Conservation (phyloP, 2,888 invertebrate species). For the Clostera curtula region DNA sequence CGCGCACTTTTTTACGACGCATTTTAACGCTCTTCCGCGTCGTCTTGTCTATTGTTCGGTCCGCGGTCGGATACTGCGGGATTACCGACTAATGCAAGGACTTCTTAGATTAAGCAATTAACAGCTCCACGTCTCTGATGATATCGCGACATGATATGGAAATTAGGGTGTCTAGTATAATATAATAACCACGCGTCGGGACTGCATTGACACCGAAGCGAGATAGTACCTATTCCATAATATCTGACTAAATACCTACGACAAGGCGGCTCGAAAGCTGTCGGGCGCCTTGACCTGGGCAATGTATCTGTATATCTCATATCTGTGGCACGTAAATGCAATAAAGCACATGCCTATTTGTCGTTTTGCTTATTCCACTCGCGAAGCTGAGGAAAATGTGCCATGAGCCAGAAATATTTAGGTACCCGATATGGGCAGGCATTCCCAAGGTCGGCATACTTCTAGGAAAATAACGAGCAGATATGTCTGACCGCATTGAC, state of each 20-base stretch:
- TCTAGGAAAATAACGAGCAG: conserved; percentile 26
- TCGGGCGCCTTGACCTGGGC: conserved; percentile 64
- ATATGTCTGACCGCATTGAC: conserved; percentile 26
- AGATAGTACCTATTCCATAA: conserved; percentile 58
- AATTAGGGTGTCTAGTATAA: conserved; percentile 45
- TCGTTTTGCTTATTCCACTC: conserved; percentile 55
- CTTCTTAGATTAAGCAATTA: conserved; percentile 57
- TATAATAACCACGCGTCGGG: conserved; percentile 47
- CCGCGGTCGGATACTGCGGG: conserved; percentile 25
- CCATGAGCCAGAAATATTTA: conserved; percentile 30
- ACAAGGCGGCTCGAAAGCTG: conserved; percentile 61
- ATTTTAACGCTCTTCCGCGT: conserved; percentile 64
- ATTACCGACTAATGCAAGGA: conserved; percentile 47
- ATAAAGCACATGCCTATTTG: conserved; percentile 62
- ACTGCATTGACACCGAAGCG: conserved; percentile 43
- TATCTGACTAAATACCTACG: too few relatives aligned
- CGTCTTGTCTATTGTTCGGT: conserved; percentile 53
- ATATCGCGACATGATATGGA: conserved; percentile 48
- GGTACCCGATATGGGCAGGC: conserved; percentile 25
- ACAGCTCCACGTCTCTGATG: conserved; percentile 38
- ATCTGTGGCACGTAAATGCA: conserved; percentile 71
- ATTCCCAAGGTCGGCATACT: conserved; percentile 31
- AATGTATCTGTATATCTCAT: conserved; percentile 60
- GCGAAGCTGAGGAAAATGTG: conserved; percentile 39
- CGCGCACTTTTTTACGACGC: conserved; percentile 63